Base-by-base conservation (phyloP, 2,888 invertebrate genomes). In the Pristionchus arcanus region DNA sequence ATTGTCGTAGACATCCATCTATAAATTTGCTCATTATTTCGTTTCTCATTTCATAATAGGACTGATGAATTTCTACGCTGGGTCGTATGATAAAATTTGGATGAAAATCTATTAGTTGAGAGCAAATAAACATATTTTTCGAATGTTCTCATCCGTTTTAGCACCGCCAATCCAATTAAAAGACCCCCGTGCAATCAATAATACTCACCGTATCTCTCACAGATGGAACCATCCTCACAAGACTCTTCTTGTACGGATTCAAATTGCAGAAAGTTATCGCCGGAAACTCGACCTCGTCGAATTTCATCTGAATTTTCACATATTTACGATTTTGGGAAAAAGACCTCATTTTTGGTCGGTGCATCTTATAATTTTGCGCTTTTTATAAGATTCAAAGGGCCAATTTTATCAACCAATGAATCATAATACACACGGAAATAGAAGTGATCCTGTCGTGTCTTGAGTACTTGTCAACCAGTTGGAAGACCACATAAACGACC, bases 1-100 rank as follows among this genome's bases (percentile, higher is more conserved):
- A 53, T 93, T 93, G 90, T 93, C 93, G 90, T 93, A 93, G 21
- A 93, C 93, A 87, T 93, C 93, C 92, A 93, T 93, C 93, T 93
- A 53, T n/a, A 92, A 89, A 37, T 53, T 2, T 11, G 9, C 28
- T 34, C 71, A 21, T 34, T 71, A 21, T 34, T 71, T 16, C 31
- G 31, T 31, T 25, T n/a, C n/a, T n/a, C n/a, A 49, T 11, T 3
- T 49, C 42, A 49, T 9, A 1, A 9, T 49, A 49, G 3, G 11
- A 49, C 42, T 49, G 42, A 11, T 49, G 11, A 49, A 49, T 49
- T 49, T 13, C 42, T 13, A 49, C 42, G 42, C 42, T 9, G 13
- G 42, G 42, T 13, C 42, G 13, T 0, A 49, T 49, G 42, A 11
- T 9, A 49, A 49, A 49, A 13, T 49, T 49, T 49, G 42, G 42